Evolutionary conservation across 2,888 invertebrate genomes (phyloP), one percentile per base, ranked within the genome.

Genomic region (Saturnia pavonia): DNA sequence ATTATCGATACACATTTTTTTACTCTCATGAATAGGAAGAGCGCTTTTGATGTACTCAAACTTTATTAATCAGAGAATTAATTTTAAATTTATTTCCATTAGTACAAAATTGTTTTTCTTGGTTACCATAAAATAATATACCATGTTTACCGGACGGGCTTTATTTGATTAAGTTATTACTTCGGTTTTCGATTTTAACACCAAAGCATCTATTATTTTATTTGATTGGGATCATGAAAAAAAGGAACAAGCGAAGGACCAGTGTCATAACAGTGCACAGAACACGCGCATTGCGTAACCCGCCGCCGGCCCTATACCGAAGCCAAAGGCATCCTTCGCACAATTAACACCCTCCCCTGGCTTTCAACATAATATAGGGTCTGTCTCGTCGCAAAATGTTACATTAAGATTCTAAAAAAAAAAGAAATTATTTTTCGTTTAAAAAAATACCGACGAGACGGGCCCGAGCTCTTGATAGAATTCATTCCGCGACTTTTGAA

Each of bases 301-400:
- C 83, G 85, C 82, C 81, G 82, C 80, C 86, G 84, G 84, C 86
- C 82, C 87, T 82, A 81, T 83, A 89, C 85, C 88, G 88, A 91
- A 92, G 94, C 94, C 94, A 86, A 94, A 94, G 94, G 94, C 94
- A 92, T 85, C 91, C 90, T 86, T 88, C 85, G 81, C 83, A 78
- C 77, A 75, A 72, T 67, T 74, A 77, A 77, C 79, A 78, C 76
- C 27, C 25, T 76, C 77, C 76, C 80, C 76, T 84, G 74, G 75
- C 75, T 71, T 73, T 68, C 57, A 14, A 71, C 19, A 67, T 51
- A 43, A 70, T 22, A 70, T 70, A 43, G 67, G 65, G 67, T 63
- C 67, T 71, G 40, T 73, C 68, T 69, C 69, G 63, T 48, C 60
- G 57, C 54, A 27, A 25, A 19, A 48, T 40, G 19, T 51, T 45